Evolutionary conservation across 2,888 invertebrate genomes (phyloP).

Genomic region (Bibio marci): DNA sequence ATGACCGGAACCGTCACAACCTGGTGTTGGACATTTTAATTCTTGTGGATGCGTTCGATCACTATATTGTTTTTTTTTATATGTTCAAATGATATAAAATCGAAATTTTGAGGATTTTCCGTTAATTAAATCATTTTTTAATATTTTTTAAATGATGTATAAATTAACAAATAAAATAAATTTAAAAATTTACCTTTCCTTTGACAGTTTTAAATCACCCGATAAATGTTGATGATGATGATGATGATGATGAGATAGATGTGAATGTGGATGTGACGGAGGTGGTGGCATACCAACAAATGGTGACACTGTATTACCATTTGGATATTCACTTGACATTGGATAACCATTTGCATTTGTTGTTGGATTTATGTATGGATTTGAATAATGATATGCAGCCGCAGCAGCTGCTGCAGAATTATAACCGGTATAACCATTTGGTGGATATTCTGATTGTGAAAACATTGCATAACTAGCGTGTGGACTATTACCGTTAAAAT

Average conservation of each 20-base stretch:
- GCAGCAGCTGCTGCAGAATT: conserved; percentile 19
- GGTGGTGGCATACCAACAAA: conserved; percentile 62
- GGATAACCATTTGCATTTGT: conserved; percentile 30
- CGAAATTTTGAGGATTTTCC: too few relatives aligned
- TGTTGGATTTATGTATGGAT: conserved; percentile 11
- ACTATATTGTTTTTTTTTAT: conserved; percentile 19
- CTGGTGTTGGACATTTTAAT: conserved; percentile 76
- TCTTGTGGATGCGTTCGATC: conserved; percentile 67
- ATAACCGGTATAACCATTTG: conserved; percentile 41
- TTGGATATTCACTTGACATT: conserved; percentile 37
- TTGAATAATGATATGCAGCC: conserved; percentile 27
- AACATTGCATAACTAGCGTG: conserved; percentile 59
- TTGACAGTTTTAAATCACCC: conserved; percentile 42
- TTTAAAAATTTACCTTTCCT: conserved; percentile 8
- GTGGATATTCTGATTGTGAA: conserved; percentile 53
- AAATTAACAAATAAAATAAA: too few relatives aligned
- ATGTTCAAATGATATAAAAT: not conserved
- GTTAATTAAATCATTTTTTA: not conserved
- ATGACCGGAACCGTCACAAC: conserved; percentile 86
- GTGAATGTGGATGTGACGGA: conserved; percentile 19
- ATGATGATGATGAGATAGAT: too few relatives aligned
- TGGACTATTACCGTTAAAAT: conserved; percentile 65
- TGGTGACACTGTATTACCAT: conserved; percentile 34
- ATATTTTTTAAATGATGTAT: too few relatives aligned
- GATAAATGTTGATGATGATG: conserved; percentile 33